A percentile compares a stretch with the other conserved stretches of the same genome.
Conservation (phyloP, 2,888 invertebrate genomes). For the Drosophila kambysellisi region DNA sequence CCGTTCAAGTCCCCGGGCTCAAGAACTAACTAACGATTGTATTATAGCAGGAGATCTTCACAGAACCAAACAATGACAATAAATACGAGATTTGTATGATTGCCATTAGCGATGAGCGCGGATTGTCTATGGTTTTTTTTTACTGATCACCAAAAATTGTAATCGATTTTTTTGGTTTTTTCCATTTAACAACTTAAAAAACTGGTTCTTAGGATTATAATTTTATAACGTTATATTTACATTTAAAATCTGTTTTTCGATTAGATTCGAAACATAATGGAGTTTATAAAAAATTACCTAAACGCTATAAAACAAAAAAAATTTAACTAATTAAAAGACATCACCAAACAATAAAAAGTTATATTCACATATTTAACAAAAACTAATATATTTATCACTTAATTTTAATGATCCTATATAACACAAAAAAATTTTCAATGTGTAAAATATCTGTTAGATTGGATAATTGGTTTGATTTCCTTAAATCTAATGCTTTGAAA, state of each 20-base stretch:
- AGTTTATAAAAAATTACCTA: neutral
- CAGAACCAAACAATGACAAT: constrained; percentile 22
- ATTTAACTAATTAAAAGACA: too few relatives aligned
- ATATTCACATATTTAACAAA: neutral
- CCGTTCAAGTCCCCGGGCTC: constrained; percentile 59
- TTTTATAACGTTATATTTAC: neutral
- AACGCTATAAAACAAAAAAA: too few relatives aligned
- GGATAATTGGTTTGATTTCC: neutral
- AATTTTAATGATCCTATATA: neutral
- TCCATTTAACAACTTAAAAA: neutral
- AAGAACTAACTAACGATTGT: constrained; percentile 67
- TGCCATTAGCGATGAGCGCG: constrained; percentile 12
- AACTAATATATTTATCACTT: neutral
- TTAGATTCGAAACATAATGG: neutral
- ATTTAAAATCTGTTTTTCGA: neutral
- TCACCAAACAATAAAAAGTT: too few relatives aligned
- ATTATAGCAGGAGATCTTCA: constrained; percentile 30
- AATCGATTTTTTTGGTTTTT: neutral
- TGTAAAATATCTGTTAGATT: neutral
- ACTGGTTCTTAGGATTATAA: neutral
- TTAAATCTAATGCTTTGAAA: neutral
- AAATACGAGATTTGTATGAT: constrained; percentile 7
- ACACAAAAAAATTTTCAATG: too few relatives aligned
- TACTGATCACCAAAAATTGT: neutral
- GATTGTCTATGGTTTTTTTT: neutral